phyloP scores from a whole-genome alignment of 2,113 vertebrate genomes.

The Elanus axillaris region DNA sequence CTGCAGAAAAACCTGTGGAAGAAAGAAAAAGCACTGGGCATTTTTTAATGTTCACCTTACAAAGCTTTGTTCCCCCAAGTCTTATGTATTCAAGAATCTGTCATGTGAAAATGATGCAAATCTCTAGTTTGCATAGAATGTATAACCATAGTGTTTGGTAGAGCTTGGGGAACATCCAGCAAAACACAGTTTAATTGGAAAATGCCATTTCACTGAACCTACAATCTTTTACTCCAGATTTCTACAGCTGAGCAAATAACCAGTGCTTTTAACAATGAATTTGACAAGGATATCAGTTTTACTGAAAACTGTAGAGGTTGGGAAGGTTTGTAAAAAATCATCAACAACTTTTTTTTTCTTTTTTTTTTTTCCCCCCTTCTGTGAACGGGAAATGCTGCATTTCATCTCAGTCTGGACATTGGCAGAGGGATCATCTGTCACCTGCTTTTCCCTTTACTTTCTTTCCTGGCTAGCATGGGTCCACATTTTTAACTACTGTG shows the following conservation, averaged over 20 bases:
- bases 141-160: neutral
- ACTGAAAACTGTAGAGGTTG: neutral
- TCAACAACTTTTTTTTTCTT: neutral
- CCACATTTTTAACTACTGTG: neutral
- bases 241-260: slow-evolving; percentile 12
- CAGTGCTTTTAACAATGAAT: neutral
- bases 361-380: neutral
- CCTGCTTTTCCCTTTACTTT: neutral
- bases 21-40: neutral
- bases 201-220: neutral
- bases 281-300: neutral
- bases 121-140: neutral
- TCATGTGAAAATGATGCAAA: slow-evolving; percentile 7
- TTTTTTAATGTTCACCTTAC: slow-evolving; percentile 20
- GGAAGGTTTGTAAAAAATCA: neutral
- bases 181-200: slow-evolving; percentile 15
- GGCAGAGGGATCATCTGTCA: neutral
- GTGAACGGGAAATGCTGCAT: neutral
- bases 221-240: neutral
- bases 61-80: neutral
- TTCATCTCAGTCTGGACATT: neutral
- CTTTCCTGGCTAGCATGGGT: neutral
- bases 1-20: slow-evolving; percentile 6
- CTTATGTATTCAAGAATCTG: neutral
- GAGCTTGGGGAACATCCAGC: slow-evolving; percentile 8